Conservation (phyloP, 2,888 invertebrate species). For the Halictus ligatus region DNA sequence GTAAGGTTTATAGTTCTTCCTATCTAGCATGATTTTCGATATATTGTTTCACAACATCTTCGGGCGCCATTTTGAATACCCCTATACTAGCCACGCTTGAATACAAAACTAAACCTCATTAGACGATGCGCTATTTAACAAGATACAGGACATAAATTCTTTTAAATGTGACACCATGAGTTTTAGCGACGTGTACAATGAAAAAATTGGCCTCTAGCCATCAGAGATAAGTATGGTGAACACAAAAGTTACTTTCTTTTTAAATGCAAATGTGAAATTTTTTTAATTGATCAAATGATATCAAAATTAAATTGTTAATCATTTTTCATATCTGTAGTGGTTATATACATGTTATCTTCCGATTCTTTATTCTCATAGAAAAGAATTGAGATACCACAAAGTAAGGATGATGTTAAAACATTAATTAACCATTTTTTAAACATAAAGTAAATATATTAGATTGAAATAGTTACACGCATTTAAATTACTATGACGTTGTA, state of each 20-base stretch:
- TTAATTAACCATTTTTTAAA: not conserved
- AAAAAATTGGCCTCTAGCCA: not conserved
- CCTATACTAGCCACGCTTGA: conserved; percentile 47
- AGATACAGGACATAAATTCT: conserved; percentile 28
- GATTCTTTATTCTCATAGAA: too few species aligned
- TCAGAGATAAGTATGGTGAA: not conserved
- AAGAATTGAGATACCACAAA: too few species aligned
- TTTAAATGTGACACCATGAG: conserved; percentile 5
- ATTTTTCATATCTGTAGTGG: too few species aligned
- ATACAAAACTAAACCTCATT: conserved; percentile 48
- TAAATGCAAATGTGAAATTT: not conserved
- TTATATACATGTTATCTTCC: too few species aligned
- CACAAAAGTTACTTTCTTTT: too few species aligned
- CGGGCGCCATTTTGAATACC: conserved; percentile 9
- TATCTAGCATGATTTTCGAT: not conserved
- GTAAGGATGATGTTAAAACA: not conserved
- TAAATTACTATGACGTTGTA: too few species aligned
- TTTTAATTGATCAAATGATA: not conserved
- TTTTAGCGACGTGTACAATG: conserved; percentile 16
- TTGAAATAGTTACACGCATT: too few species aligned
- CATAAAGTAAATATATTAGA: too few species aligned
- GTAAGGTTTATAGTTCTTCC: not conserved
- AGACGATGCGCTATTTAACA: conserved; percentile 39
- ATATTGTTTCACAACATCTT: not conserved
- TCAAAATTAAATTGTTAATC: not conserved